Percentiles rank a stretch among this genome's conserved stretches.
phyloP scores from a whole-genome alignment of 2,888 invertebrate species.

The Hoplodrina ambigua region DNA sequence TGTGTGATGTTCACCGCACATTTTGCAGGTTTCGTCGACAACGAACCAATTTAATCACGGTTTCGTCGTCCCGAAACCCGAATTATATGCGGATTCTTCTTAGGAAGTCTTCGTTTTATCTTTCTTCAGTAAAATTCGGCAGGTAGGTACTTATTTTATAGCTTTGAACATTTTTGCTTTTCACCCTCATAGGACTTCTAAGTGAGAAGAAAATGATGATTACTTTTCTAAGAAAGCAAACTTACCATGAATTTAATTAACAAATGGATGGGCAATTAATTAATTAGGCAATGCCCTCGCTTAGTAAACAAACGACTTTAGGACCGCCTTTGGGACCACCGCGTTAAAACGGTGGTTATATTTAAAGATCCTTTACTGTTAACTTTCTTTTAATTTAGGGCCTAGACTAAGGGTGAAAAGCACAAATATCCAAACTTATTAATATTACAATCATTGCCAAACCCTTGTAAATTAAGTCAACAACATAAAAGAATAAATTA shows the following conservation, averaged over 20 bases:
- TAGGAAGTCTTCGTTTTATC: constrained; percentile 50
- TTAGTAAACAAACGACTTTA: constrained; percentile 69
- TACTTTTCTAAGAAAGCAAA: constrained; percentile 51
- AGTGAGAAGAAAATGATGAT: constrained; percentile 46
- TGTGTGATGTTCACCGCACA: constrained; percentile 89
- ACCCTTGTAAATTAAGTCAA: too few species aligned
- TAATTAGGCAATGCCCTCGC: constrained; percentile 72
- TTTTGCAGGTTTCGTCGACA: constrained; percentile 99
- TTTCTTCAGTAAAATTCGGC: constrained; percentile 18
- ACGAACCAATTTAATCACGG: constrained; percentile 95
- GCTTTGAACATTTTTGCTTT: neutral
- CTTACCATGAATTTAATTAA: constrained; percentile 72
- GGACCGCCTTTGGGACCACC: constrained; percentile 34
- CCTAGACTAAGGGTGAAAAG: neutral
- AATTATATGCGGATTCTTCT: constrained; percentile 92
- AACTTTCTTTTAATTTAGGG: neutral
- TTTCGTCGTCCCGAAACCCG: constrained; percentile 96
- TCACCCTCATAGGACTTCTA: constrained; percentile 20
- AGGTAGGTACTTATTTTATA: neutral
- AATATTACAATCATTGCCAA: neutral
- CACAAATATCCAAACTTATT: neutral
- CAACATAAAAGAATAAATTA: neutral
- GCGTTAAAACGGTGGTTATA: constrained; percentile 11
- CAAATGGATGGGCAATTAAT: constrained; percentile 75
- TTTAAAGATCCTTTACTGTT: constrained; percentile 8